These are phyloP conservation scores for Pachymerium ferrugineum DNA, from an alignment of 2,888 invertebrate genomes.

Conservation along the genomic window DNA sequence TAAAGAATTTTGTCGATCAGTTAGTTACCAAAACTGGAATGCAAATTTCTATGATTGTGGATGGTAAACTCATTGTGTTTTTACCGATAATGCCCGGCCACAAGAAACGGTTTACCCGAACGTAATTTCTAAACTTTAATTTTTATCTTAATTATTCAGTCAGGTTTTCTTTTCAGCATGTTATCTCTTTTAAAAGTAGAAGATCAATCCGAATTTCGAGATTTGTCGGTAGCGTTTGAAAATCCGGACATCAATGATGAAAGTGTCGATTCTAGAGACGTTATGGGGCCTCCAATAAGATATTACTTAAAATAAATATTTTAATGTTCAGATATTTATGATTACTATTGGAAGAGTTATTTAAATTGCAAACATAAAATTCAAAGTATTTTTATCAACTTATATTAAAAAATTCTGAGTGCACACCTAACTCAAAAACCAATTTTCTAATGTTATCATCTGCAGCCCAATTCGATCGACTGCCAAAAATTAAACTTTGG, in stretches of 20 bases:
- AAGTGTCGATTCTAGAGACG: background rate
- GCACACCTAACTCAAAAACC: too few species aligned
- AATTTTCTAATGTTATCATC: too few species aligned
- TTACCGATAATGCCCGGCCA: constrained; percentile 47
- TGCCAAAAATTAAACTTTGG: too few species aligned
- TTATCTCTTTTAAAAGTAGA: background rate
- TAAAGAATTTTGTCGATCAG: constrained; percentile 44
- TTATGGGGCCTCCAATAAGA: constrained; percentile 24
- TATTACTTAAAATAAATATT: constrained; percentile 30
- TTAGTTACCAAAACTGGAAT: constrained; percentile 31
- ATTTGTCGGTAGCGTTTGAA: background rate
- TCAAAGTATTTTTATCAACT: too few species aligned
- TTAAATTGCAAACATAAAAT: too few species aligned
- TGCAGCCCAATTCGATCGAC: too few species aligned
- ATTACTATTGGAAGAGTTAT: too few species aligned
- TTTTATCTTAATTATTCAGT: background rate
- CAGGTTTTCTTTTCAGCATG: constrained; percentile 4
- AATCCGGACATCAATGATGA: background rate
- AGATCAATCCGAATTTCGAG: too few species aligned
- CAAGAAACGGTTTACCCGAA: constrained; percentile 44
- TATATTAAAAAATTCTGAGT: too few species aligned
- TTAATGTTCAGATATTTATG: too few species aligned
- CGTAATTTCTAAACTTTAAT: constrained; percentile 41
- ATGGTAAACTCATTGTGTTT: constrained; percentile 47
- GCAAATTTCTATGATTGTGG: constrained; percentile 43